These are phyloP conservation scores for Aulostomus chinensis DNA, from an alignment of 2,797 vertebrate genomes.

Conservation along the genomic window DNA sequence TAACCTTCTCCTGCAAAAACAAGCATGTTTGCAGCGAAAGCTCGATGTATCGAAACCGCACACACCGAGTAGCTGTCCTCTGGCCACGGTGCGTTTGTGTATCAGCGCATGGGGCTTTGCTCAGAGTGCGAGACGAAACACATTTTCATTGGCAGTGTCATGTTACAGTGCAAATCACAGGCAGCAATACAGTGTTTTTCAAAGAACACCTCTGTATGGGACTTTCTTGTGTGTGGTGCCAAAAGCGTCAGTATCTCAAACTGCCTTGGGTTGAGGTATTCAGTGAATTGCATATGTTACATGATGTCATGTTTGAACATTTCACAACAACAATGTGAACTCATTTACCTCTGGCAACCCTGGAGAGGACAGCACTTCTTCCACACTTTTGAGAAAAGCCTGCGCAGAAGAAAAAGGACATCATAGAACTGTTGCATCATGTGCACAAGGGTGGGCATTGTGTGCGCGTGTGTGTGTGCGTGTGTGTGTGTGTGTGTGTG, in stretches of 20 bases:
- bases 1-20: constrained; percentile 60
- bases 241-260: constrained; percentile 7
- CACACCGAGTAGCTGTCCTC: constrained; percentile 29
- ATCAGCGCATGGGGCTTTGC: constrained; percentile 25
- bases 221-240: too few relatives aligned
- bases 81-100: constrained; percentile 34
- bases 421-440: constrained; percentile 56
- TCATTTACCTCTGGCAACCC: constrained; percentile 72
- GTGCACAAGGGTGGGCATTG: constrained; percentile 35
- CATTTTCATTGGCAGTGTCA: constrained; percentile 22
- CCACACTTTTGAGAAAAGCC: constrained; percentile 88
- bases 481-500: constrained; percentile 11
- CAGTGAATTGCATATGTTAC: constrained; percentile 38
- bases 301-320: constrained; percentile 45
- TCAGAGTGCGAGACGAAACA: constrained; percentile 13
- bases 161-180: too few relatives aligned
- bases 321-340: constrained; percentile 50
- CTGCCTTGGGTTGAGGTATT: constrained; percentile 25
- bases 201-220: too few relatives aligned
- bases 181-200: too few relatives aligned
- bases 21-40: constrained; percentile 46
- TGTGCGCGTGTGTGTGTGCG: constrained; percentile 29
- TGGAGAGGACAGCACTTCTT: constrained; percentile 83
- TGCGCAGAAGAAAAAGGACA: constrained; percentile 63
- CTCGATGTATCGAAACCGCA: constrained; percentile 49